Evolutionary conservation across 2,888 invertebrate species (phyloP).

Genomic region (Augochlorella aurata): DNA sequence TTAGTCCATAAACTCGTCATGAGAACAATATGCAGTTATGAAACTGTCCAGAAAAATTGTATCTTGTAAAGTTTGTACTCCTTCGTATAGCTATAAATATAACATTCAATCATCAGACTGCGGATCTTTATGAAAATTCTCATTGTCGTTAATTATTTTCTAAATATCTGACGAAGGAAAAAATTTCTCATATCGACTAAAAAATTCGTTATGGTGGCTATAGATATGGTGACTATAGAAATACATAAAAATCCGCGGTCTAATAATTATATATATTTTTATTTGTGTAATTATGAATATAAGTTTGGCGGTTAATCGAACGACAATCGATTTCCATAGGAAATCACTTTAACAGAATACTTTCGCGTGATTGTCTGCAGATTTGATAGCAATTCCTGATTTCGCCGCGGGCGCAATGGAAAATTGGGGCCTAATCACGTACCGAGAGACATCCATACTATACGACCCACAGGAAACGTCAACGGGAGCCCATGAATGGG

Average conservation of each 20-base stretch:
- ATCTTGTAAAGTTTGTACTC: neutral
- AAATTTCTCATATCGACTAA: too few relatives aligned
- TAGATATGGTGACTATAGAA: too few relatives aligned
- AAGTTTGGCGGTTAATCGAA: neutral
- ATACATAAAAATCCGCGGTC: neutral
- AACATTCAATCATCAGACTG: neutral
- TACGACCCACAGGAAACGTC: constrained; percentile 87
- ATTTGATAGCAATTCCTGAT: constrained; percentile 88
- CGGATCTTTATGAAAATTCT: neutral
- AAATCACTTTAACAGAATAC: neutral
- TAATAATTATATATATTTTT: neutral
- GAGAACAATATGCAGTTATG: too few relatives aligned
- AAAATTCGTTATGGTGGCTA: too few relatives aligned
- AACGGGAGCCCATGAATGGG: constrained; percentile 86
- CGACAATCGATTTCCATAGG: neutral
- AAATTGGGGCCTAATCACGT: constrained; percentile 92
- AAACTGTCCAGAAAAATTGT: neutral
- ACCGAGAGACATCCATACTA: constrained; percentile 87
- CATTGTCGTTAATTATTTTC: too few relatives aligned
- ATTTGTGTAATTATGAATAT: neutral
- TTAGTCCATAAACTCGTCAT: neutral
- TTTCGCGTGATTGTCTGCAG: constrained; percentile 77
- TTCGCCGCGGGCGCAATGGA: constrained; percentile 88
- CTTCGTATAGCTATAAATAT: neutral
- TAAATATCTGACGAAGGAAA: too few relatives aligned